Percentiles rank a stretch among this genome's conserved stretches.
Conservation (phyloP, 1,140 invertebrate species). For the Phenacoccus solenopsis region DNA sequence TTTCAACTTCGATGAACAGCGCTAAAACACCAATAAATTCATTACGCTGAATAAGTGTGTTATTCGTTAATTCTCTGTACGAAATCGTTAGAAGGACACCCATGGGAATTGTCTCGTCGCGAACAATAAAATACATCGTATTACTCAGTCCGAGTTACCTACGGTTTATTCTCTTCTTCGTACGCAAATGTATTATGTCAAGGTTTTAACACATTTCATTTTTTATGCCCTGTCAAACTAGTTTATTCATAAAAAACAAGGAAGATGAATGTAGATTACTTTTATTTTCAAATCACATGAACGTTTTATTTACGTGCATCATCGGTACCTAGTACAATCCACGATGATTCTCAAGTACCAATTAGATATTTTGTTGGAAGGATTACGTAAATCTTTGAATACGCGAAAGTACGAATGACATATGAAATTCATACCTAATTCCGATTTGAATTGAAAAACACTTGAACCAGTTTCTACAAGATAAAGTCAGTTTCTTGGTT, state of each 20-base stretch:
- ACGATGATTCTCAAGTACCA: not conserved
- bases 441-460: not conserved
- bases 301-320: not conserved
- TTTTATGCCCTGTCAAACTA: not conserved
- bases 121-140: not conserved
- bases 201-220: not conserved
- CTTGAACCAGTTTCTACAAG: not conserved
- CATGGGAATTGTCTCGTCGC: not conserved
- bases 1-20: not conserved
- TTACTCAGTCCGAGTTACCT: not conserved
- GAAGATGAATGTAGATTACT: not conserved
- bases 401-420: not conserved
- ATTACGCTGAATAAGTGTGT: not conserved
- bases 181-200: not conserved
- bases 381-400: not conserved
- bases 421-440: too few species aligned
- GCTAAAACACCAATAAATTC: not conserved
- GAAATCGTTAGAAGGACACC: not conserved
- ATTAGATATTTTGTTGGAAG: not conserved
- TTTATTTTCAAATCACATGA: not conserved
- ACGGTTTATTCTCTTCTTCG: not conserved
- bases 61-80: not conserved
- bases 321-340: not conserved
- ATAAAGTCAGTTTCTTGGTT: too few species aligned
- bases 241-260: not conserved